A percentile compares a stretch with the other conserved stretches of the same genome.
Conservation (phyloP, 2,888 invertebrate genomes). For the Plutella xylostella region DNA sequence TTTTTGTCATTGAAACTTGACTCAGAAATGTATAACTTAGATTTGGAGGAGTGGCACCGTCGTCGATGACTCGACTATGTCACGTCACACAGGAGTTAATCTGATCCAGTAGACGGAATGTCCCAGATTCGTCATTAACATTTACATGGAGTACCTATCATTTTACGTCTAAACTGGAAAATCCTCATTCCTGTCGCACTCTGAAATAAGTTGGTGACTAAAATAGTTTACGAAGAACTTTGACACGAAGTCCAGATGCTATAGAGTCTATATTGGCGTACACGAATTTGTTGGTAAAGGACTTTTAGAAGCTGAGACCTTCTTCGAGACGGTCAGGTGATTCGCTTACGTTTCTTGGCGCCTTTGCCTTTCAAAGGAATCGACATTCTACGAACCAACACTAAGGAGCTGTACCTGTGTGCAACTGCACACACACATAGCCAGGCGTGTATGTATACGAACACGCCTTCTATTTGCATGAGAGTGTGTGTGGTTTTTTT, state of each 20-base stretch:
- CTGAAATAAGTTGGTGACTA: conserved; percentile 7
- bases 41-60: too few species aligned
- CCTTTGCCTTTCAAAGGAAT: conserved; percentile 42
- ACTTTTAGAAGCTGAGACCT: conserved; percentile 15
- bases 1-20: too few species aligned
- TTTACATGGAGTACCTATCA: conserved; percentile 23
- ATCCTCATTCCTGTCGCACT: conserved; percentile 29
- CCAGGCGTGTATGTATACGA: conserved; percentile 37
- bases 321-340: conserved; percentile 45
- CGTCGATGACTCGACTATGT: too few species aligned
- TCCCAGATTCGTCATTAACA: conserved; percentile 21
- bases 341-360: conserved; percentile 42
- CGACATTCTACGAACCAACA: conserved; percentile 33
- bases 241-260: background rate
- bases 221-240: background rate
- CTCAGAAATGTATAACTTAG: too few species aligned
- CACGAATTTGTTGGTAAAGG: conserved; percentile 11
- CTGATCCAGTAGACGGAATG: too few species aligned
- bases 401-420: conserved; percentile 27
- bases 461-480: conserved; percentile 41
- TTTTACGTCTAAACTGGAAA: conserved; percentile 32
- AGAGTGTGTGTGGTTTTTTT: conserved; percentile 34
- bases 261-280: too few species aligned
- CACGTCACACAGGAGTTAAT: too few species aligned
- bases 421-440: conserved; percentile 32